Percentiles rank a stretch among this genome's conserved stretches.
Conservation (phyloP, 2,113 vertebrate species). For the Gopherus evgoodei region DNA sequence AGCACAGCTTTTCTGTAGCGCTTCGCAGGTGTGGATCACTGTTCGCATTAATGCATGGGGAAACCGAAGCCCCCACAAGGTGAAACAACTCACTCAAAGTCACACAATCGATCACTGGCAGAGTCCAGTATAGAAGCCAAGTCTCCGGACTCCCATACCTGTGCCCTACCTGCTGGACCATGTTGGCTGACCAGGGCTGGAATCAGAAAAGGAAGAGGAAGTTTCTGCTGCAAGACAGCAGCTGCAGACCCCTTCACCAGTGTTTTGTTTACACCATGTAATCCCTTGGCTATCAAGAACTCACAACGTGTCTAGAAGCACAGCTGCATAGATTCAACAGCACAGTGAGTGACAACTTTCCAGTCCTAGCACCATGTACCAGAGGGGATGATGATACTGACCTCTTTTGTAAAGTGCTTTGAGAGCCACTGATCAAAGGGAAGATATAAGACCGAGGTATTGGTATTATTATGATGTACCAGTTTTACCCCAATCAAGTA, state of each 20-base stretch:
- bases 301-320: neutral
- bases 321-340: neutral
- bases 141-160: neutral
- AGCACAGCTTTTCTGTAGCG: conserved; percentile 51
- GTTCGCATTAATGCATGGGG: conserved; percentile 67
- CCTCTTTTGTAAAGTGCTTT: neutral
- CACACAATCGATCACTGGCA: conserved; percentile 18
- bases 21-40: conserved; percentile 8
- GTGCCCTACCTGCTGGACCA: neutral
- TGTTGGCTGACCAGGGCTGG: neutral
- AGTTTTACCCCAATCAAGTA: neutral
- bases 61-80: conserved; percentile 66
- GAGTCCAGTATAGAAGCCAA: neutral
- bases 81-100: conserved; percentile 56
- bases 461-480: neutral
- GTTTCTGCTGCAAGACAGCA: neutral
- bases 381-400: neutral
- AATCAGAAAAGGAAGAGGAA: neutral
- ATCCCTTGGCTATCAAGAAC: neutral
- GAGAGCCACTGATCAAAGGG: neutral
- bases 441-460: neutral
- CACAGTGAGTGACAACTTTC: neutral
- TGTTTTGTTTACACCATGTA: neutral
- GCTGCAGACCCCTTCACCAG: neutral
- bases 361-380: neutral